Evolutionary conservation across 2,888 invertebrate genomes (phyloP).

Genomic region (Morpho achilles): DNA sequence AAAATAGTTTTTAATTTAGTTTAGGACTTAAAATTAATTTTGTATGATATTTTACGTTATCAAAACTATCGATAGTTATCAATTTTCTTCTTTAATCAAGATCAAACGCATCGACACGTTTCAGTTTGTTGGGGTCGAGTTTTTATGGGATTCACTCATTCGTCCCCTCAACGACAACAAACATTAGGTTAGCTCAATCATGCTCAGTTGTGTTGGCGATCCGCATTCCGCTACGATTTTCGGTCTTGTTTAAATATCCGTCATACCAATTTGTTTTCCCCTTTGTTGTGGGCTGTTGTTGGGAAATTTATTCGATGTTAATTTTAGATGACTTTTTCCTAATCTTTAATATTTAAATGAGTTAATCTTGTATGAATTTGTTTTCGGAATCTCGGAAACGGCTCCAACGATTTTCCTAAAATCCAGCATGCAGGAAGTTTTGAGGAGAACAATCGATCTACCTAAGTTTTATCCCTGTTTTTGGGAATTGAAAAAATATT

Average conservation of each 20-base stretch:
- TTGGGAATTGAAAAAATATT: too few species aligned
- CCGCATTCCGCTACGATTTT: constrained; percentile 29
- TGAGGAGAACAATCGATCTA: too few species aligned
- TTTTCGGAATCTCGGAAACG: too few species aligned
- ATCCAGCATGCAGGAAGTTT: too few species aligned
- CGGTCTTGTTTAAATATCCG: constrained; percentile 24
- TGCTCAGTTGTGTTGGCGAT: constrained; percentile 27
- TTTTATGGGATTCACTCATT: constrained; percentile 50
- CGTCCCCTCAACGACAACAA: constrained; percentile 43
- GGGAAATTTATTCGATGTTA: not conserved
- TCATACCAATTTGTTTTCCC: constrained; percentile 23
- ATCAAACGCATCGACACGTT: constrained; percentile 59
- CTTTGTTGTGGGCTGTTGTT: constrained; percentile 11
- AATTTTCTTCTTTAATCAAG: constrained; percentile 29
- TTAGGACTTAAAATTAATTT: not conserved
- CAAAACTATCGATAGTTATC: not conserved
- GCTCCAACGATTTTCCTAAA: too few species aligned
- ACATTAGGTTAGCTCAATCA: constrained; percentile 34
- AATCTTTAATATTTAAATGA: too few species aligned
- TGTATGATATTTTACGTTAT: not conserved
- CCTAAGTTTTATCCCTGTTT: too few species aligned
- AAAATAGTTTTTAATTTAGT: too few species aligned
- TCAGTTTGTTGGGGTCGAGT: constrained; percentile 57
- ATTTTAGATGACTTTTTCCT: too few species aligned
- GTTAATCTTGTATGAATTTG: too few species aligned